Percentiles rank a stretch among this genome's conserved stretches.
Conservation (phyloP, 2,113 vertebrate genomes). For the Haemorhous mexicanus region DNA sequence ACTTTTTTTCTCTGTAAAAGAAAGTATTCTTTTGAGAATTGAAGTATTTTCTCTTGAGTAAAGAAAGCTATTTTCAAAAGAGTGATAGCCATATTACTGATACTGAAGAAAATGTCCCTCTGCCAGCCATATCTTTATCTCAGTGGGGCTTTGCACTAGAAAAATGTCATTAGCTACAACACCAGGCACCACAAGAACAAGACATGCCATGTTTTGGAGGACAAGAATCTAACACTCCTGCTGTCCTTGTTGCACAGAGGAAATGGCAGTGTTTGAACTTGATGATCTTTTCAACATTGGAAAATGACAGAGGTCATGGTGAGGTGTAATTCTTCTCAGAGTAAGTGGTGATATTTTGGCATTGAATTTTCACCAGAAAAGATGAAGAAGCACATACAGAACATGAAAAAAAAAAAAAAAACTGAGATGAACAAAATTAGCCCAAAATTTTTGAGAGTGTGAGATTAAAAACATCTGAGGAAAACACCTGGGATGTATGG, state of each 20-base stretch:
- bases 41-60: not conserved
- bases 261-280: not conserved
- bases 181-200: not conserved
- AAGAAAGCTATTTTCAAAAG: not conserved
- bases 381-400: not conserved
- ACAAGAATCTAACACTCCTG: not conserved
- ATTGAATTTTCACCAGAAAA: not conserved
- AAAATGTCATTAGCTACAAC: not conserved
- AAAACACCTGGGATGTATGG: not conserved
- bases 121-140: not conserved
- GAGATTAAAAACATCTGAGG: not conserved
- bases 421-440: not conserved
- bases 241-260: not conserved
- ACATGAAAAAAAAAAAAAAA: not conserved
- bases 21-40: not conserved
- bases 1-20: not conserved
- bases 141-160: not conserved
- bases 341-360: not conserved
- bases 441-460: not conserved
- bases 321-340: not conserved
- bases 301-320: not conserved
- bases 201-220: not conserved
- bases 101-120: not conserved
- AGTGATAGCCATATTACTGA: not conserved
- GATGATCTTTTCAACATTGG: not conserved